Conservation (phyloP, 2,113 vertebrate species). For the Limanda limanda region DNA sequence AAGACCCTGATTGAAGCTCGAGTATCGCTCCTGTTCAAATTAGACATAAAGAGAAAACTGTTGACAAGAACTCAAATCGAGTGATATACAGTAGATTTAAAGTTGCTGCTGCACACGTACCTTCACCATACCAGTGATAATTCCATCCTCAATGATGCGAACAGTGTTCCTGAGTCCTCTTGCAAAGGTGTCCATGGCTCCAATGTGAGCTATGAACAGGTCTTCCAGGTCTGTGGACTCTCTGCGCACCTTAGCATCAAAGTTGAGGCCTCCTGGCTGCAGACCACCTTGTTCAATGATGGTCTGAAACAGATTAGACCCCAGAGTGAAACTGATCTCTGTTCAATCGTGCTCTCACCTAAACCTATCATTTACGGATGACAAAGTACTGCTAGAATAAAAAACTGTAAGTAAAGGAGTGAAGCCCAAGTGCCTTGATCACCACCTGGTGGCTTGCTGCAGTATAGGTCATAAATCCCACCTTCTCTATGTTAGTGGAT, state of each 20-base stretch:
- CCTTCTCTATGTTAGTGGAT: too few species aligned
- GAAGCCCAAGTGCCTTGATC: background rate
- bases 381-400: too few species aligned
- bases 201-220: conserved; percentile 78
- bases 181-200: conserved; percentile 78
- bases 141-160: conserved; percentile 70
- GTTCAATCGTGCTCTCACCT: background rate
- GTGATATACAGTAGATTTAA: background rate
- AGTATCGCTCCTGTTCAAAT: conserved; percentile 70
- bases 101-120: conserved; percentile 26
- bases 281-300: conserved; percentile 77
- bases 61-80: background rate
- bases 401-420: background rate
- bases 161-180: conserved; percentile 75
- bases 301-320: conserved; percentile 51
- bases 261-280: conserved; percentile 78
- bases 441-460: background rate
- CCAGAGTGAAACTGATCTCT: background rate
- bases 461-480: background rate
- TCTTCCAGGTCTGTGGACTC: conserved; percentile 78
- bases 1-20: conserved; percentile 70
- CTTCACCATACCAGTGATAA: conserved; percentile 69
- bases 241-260: conserved; percentile 75
- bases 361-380: too few species aligned
- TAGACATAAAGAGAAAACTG: background rate